Conservation (phyloP, 2,888 invertebrate species). For the Rotaria macrura region DNA sequence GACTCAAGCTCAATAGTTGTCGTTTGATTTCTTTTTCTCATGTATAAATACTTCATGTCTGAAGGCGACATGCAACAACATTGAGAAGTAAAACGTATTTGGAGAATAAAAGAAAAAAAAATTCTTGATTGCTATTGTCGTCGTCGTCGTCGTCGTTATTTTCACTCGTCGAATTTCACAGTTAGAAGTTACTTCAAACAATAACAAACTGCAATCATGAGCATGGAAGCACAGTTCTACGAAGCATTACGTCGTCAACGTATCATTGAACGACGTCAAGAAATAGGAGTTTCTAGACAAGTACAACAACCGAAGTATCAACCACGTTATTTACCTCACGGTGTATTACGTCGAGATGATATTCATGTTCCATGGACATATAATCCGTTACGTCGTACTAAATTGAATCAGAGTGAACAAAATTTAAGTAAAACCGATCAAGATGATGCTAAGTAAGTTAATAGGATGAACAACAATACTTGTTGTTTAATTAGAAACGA, state of each 20-base stretch:
- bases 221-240: slow-evolving; percentile 2
- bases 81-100: neutral
- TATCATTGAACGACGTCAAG: neutral
- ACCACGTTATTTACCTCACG: neutral
- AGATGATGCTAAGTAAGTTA: neutral
- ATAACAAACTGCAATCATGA: neutral
- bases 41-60: neutral
- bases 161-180: neutral
- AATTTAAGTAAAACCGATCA: neutral
- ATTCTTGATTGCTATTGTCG: neutral
- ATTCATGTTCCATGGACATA: neutral
- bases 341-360: neutral
- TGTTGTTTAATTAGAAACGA: neutral
- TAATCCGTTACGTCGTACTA: slow-evolving; percentile 4
- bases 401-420: neutral
- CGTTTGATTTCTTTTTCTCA: neutral
- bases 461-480: neutral
- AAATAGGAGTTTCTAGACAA: neutral
- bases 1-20: neutral
- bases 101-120: neutral
- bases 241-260: neutral
- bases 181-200: neutral
- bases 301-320: slow-evolving; percentile 17
- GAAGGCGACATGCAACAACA: neutral
- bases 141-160: neutral